Conservation (phyloP, 2,113 vertebrate species). For the Bettongia penicillata region DNA sequence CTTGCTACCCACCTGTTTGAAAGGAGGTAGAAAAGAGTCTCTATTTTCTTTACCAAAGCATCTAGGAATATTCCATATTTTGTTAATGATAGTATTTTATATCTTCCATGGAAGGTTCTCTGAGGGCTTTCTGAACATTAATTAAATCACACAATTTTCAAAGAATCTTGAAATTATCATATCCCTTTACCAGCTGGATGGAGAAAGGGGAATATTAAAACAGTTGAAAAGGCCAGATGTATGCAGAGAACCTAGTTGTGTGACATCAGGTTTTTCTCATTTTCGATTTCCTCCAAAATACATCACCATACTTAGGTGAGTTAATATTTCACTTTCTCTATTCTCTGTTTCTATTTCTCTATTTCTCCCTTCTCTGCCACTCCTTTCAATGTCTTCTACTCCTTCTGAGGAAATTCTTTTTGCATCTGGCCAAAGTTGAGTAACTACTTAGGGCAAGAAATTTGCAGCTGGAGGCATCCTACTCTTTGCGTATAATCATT, state of each 20-base stretch:
- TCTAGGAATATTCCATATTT: constrained; percentile 66
- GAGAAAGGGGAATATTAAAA: constrained; percentile 54
- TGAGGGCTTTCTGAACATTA: constrained; percentile 59
- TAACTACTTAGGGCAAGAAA: constrained; percentile 5
- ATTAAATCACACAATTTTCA: constrained; percentile 62
- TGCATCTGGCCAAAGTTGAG: background rate
- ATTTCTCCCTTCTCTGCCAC: background rate
- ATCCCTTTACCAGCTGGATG: constrained; percentile 15
- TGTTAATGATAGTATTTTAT: constrained; percentile 61
- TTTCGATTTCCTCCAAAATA: background rate
- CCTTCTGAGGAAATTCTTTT: background rate
- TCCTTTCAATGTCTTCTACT: background rate
- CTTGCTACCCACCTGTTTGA: constrained; percentile 57
- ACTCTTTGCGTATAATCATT: background rate
- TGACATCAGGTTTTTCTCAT: background rate
- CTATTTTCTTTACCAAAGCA: constrained; percentile 50
- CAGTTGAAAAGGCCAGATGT: background rate
- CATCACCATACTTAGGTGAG: background rate
- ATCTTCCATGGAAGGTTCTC: constrained; percentile 57
- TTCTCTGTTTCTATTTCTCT: too few relatives aligned
- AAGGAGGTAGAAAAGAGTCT: constrained; percentile 42
- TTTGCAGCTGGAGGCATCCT: background rate
- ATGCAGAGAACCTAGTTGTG: background rate
- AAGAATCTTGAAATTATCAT: constrained; percentile 23
- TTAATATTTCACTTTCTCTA: background rate